Evolutionary conservation across 1,140 invertebrate genomes (phyloP).

Genomic region (Zaprionus inermis): DNA sequence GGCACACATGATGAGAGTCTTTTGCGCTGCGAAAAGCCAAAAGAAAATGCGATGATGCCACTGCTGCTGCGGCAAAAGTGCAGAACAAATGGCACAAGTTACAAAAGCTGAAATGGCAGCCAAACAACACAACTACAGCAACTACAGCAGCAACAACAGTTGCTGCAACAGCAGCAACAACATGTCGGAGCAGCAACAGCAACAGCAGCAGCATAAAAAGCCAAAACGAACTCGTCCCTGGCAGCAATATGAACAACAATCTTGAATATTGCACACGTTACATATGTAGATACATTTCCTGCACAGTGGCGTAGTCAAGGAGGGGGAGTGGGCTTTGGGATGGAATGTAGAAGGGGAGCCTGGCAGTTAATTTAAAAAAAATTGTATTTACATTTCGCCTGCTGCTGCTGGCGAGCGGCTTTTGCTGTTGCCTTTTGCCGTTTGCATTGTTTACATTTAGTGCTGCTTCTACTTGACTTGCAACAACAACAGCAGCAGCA

Average conservation of each 20-base stretch:
- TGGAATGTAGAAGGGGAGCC: constrained; percentile 30
- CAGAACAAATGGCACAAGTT: constrained; percentile 76
- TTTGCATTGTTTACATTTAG: constrained; percentile 76
- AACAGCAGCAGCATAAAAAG: constrained; percentile 40
- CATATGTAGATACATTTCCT: constrained; percentile 82
- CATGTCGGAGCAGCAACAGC: no score
- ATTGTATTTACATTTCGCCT: constrained; percentile 77
- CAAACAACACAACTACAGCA: constrained; percentile 46
- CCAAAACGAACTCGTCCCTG: constrained; percentile 41
- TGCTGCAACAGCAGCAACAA: constrained; percentile 25
- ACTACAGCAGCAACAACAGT: constrained; percentile 16
- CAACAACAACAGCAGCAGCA: constrained; percentile 56
- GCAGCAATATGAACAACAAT: constrained; percentile 79
- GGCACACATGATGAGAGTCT: constrained; percentile 6
- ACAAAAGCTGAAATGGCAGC: constrained; percentile 79
- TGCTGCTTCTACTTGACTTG: constrained; percentile 76
- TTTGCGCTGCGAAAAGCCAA: constrained; percentile 21
- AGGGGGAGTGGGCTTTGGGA: background rate
- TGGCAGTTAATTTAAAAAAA: constrained; percentile 75
- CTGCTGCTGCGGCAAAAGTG: constrained; percentile 63
- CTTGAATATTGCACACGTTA: constrained; percentile 76
- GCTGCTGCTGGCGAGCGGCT: constrained; percentile 51
- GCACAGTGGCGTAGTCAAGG: constrained; percentile 35
- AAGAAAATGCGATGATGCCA: constrained; percentile 38
- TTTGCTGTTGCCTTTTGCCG: constrained; percentile 46